Percentiles rank a stretch among this genome's conserved stretches.
phyloP scores from a whole-genome alignment of 2,113 vertebrate species.

The Anoplopoma fimbria region DNA sequence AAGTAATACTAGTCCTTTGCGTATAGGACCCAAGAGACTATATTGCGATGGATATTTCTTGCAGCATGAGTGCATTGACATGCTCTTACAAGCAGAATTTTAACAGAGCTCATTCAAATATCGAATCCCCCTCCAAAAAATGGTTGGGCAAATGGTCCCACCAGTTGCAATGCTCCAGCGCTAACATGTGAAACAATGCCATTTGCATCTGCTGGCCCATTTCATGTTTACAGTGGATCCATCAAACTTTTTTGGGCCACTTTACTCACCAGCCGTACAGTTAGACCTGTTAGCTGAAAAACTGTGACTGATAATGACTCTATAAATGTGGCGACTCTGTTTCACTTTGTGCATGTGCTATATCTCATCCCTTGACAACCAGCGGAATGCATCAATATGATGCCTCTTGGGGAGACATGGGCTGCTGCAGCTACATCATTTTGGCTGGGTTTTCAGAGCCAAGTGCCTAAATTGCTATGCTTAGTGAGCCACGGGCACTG shows the following conservation, averaged over 20 bases:
- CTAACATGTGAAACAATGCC: not conserved
- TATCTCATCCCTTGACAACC: slow-evolving; percentile 24
- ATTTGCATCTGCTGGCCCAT: slow-evolving; percentile 2
- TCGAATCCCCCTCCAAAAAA: not conserved
- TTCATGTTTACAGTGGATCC: not conserved
- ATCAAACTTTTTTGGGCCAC: not conserved
- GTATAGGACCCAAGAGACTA: not conserved
- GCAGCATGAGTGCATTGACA: not conserved
- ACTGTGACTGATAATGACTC: slow-evolving; percentile 1
- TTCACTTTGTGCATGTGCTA: not conserved
- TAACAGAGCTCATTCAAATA: not conserved
- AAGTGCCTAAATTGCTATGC: slow-evolving; percentile 43
- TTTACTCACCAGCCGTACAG: not conserved
- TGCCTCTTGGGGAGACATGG: slow-evolving; percentile 16
- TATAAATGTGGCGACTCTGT: not conserved
- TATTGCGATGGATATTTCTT: not conserved
- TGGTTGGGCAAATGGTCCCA: not conserved
- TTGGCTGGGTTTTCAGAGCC: slow-evolving; percentile 27
- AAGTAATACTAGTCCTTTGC: not conserved
- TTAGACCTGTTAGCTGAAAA: not conserved
- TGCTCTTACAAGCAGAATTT: not conserved
- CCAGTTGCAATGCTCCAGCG: not conserved
- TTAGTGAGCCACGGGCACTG: slow-evolving; percentile 34
- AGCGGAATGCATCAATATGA: slow-evolving; percentile 9
- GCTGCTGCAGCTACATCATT: slow-evolving; percentile 20